These are phyloP conservation scores for Neomicropteryx cornuta DNA, from an alignment of 1,140 invertebrate genomes.

Conservation along the genomic window DNA sequence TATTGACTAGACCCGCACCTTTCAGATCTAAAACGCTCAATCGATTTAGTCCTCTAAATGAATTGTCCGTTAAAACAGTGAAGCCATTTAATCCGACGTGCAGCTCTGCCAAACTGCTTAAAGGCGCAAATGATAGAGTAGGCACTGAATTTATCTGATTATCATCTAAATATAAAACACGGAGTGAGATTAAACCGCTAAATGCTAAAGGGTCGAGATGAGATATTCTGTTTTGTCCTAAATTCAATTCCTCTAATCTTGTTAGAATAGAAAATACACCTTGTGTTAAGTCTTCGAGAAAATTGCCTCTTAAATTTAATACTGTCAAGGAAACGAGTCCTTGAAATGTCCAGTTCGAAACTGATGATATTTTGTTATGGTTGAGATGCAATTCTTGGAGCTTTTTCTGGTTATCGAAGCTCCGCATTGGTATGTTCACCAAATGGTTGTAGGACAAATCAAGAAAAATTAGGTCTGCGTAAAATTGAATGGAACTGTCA, in stretches of 20 bases:
- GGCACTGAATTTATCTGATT: conserved; percentile 71
- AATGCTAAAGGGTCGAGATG: conserved; percentile 70
- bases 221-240: conserved; percentile 77
- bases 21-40: conserved; percentile 67
- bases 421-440: conserved; percentile 62
- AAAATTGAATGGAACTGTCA: conserved; percentile 78
- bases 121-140: conserved; percentile 53
- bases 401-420: conserved; percentile 68
- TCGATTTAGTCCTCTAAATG: conserved; percentile 62
- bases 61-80: conserved; percentile 55
- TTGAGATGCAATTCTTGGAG: conserved; percentile 72
- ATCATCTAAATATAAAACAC: conserved; percentile 73
- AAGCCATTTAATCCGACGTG: conserved; percentile 77
- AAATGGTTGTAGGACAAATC: conserved; percentile 78
- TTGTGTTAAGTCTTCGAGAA: conserved; percentile 63
- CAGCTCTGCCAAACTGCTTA: conserved; percentile 68
- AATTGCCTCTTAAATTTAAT: conserved; percentile 72
- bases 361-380: conserved; percentile 71
- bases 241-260: conserved; percentile 72
- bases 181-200: conserved; percentile 58
- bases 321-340: conserved; percentile 67
- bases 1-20: conserved; percentile 64
- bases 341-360: conserved; percentile 68
- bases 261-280: conserved; percentile 63
- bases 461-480: conserved; percentile 68